Evolutionary conservation across 2,113 vertebrate species (phyloP), one percentile per base, ranked within the genome.

Genomic region (Sula dactylatra): DNA sequence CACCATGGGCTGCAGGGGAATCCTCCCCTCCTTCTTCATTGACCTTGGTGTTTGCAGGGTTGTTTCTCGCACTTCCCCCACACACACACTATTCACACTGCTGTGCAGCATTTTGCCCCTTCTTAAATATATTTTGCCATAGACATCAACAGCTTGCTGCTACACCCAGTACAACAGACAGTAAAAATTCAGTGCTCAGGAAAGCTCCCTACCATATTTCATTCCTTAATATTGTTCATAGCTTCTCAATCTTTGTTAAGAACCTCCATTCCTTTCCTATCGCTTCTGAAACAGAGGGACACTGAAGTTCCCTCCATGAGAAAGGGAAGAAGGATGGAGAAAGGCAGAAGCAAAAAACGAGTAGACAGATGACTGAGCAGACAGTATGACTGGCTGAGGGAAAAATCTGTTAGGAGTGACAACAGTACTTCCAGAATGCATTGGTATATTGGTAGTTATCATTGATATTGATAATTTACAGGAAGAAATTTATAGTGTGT

Each of bases 1-100:
- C 10, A 61, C 29, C 0, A 0, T 6, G 6, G 11, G 6, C 36
- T 79, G 12, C 36, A 82, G 22, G 16, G 3, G 4, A 49, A 50
- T 34, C 7, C 12, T 88, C 8, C 3, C 9, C 6, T 47, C 9
- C 16, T 40, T 21, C 9, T 14, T 71, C 50, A 17, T 13, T 86
- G 27, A 65, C 11, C 5, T 89, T 19, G 11, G 14, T 56, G 25
- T 86, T 50, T 65, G 2, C 16, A 55, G 14, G 10, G 3, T 25
- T 40, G 36, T 29, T 65, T 69, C 20, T 49, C 16, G 15, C 19
- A 21, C n/a, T n/a, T n/a, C n/a, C n/a, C n/a, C n/a, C n/a, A n/a
- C n/a, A n/a, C n/a, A n/a, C n/a, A n/a, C n/a, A 25, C 17, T 47
- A 49, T 13, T 54, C 7, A 44, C 27, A 40, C 2, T 34, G 13